These are phyloP conservation scores for Drosophila pachea DNA, from an alignment of 1,140 invertebrate genomes.

Conservation along the genomic window DNA sequence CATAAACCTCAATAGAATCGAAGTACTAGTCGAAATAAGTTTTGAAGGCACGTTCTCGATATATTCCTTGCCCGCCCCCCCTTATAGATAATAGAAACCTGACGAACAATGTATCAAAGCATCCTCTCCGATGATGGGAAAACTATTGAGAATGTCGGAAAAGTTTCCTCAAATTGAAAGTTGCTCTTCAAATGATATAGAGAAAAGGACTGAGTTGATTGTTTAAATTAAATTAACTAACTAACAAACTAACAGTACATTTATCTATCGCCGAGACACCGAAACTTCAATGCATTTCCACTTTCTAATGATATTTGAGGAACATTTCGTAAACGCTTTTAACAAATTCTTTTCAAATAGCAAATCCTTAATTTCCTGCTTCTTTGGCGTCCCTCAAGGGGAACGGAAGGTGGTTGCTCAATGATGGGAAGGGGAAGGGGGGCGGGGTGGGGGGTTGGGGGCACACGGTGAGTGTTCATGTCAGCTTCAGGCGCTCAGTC, in stretches of 20 bases:
- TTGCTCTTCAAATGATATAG: too few species aligned
- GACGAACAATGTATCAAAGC: too few species aligned
- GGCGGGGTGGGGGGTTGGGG: background rate
- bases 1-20: background rate
- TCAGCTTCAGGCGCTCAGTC: constrained; percentile 6
- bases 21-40: constrained; percentile 19
- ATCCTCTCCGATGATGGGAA: too few species aligned
- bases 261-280: too few species aligned
- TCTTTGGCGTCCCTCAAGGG: background rate
- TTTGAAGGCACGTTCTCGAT: constrained; percentile 1
- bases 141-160: too few species aligned
- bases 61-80: background rate
- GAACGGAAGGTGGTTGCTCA: background rate
- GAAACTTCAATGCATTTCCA: constrained; percentile 2
- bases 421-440: background rate
- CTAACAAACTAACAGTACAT: too few species aligned
- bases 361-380: constrained; percentile 43
- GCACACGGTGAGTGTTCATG: background rate
- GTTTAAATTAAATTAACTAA: too few species aligned
- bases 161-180: too few species aligned
- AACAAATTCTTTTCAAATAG: background rate
- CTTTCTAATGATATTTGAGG: constrained; percentile 9
- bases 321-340: constrained; percentile 3
- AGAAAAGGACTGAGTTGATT: too few species aligned
- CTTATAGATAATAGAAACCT: constrained; percentile 3